Percentiles rank a stretch among this genome's conserved stretches.
phyloP scores from a whole-genome alignment of 2,888 invertebrate genomes.

The Agrenia bidenticulata region DNA sequence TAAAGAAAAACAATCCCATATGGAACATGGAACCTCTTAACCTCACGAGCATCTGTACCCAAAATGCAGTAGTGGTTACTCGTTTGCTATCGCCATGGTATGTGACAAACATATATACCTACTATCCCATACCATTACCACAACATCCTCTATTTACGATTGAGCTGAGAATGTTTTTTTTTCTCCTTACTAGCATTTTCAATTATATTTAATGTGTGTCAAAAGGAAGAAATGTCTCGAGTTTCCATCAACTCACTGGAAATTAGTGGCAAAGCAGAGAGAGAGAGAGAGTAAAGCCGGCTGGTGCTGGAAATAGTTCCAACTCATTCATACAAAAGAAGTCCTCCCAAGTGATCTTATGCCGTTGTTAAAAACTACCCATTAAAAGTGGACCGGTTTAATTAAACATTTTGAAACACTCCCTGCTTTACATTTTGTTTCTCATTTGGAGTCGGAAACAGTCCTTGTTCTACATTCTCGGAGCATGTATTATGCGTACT shows the following conservation, averaged over 20 bases:
- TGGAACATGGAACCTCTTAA: not conserved
- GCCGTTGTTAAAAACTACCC: slow-evolving; percentile 8
- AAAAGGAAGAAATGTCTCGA: slow-evolving; percentile 12
- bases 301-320: too few species aligned
- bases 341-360: not conserved
- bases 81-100: too few species aligned
- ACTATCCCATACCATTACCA: too few species aligned
- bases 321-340: not conserved
- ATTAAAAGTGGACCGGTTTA: slow-evolving; percentile 19
- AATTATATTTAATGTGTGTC: too few species aligned
- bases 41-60: too few species aligned
- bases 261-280: too few species aligned
- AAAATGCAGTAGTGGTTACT: too few species aligned
- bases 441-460: slow-evolving; percentile 16
- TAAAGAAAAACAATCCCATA: slow-evolving; percentile 1
- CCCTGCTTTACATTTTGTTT: not conserved
- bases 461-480: slow-evolving; percentile 13
- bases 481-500: slow-evolving; percentile 3
- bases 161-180: too few species aligned
- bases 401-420: slow-evolving; percentile 18
- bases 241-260: not conserved
- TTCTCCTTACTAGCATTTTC: too few species aligned
- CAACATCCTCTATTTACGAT: too few species aligned
- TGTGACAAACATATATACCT: too few species aligned
- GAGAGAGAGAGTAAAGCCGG: too few species aligned